A percentile compares a stretch with the other conserved stretches of the same genome.
Conservation (phyloP, 2,888 invertebrate genomes). For the Phragmatobia fuliginosa region DNA sequence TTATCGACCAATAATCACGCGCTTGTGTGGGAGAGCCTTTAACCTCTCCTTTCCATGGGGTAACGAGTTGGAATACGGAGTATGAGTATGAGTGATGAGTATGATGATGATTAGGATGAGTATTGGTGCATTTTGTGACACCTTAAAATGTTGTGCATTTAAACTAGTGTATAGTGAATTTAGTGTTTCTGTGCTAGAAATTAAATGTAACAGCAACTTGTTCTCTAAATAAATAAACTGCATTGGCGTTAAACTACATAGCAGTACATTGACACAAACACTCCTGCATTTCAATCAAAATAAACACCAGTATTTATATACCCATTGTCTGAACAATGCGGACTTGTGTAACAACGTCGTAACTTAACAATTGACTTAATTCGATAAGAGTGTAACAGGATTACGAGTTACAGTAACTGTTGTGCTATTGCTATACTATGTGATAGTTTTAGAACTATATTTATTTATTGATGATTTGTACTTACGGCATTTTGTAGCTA, state of each 20-base stretch:
- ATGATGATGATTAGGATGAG: too few species aligned
- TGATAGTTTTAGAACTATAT: conserved; percentile 21
- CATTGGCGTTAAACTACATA: not conserved
- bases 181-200: too few species aligned
- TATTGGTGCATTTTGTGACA: too few species aligned
- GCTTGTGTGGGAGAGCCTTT: too few species aligned
- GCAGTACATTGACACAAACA: conserved; percentile 21
- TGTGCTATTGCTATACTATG: conserved; percentile 29
- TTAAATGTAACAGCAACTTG: too few species aligned
- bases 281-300: conserved; percentile 36
- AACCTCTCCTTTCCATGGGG: too few species aligned
- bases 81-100: too few species aligned
- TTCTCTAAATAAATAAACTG: too few species aligned
- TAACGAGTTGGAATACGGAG: too few species aligned
- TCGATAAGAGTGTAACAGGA: conserved; percentile 44
- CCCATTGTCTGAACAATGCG: conserved; percentile 36
- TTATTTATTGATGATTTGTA: not conserved
- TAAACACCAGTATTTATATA: conserved; percentile 46
- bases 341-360: conserved; percentile 32
- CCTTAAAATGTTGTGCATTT: too few species aligned
- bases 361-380: conserved; percentile 52
- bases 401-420: conserved; percentile 28
- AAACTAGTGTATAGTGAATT: too few species aligned
- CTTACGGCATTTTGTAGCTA: not conserved
- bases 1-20: too few species aligned